Evolutionary conservation across 2,113 vertebrate species (phyloP), one percentile per base, ranked within the genome.

Genomic region (Chelonoidis abingdonii): DNA sequence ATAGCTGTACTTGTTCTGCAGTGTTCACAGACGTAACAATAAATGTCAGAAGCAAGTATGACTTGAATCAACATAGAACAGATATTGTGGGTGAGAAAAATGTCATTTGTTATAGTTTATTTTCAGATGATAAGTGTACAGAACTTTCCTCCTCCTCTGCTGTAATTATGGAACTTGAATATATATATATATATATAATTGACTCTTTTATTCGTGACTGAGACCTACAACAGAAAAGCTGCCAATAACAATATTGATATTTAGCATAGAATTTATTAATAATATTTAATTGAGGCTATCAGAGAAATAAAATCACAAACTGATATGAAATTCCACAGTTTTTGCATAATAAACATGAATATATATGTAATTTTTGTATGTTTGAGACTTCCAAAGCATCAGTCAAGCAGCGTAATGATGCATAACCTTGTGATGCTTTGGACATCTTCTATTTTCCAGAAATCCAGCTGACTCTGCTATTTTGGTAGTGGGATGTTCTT

Each of bases 401-500:
- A 76, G 54, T 84, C 57, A 69, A 91, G 38, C 2, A 14, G 49
- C 3, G 4, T 27, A 89, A 83, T 50, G 81, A 53, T 92, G 14
- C 56, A 90, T 31, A 93, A 90, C 78, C 2, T 25, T 52, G 84
- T 44, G 95, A 95, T 88, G 56, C 5, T 89, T 47, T 90, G 72
- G 49, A 87, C 47, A 44, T 81, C 52, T 84, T 90, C 81, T 87
- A 85, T 82, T 87, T 72, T 96, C 52, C 83, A 96, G 95, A 90
- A 84, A 75, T 59, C 89, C 49, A 95, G 49, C 82, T 94, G 93
- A 93, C 38, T 93, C 38, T 79, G 56, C 9, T 91, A 88, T 92
- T 95, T 94, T 88, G 47, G 92, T 89, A 91, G 85, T 80, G 83
- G 38, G 87, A 86, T 96, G 56, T 38, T 50, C 83, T 84, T 92